Base-by-base conservation (phyloP, 1,140 invertebrate species). In the Campoletis sonorensis region DNA sequence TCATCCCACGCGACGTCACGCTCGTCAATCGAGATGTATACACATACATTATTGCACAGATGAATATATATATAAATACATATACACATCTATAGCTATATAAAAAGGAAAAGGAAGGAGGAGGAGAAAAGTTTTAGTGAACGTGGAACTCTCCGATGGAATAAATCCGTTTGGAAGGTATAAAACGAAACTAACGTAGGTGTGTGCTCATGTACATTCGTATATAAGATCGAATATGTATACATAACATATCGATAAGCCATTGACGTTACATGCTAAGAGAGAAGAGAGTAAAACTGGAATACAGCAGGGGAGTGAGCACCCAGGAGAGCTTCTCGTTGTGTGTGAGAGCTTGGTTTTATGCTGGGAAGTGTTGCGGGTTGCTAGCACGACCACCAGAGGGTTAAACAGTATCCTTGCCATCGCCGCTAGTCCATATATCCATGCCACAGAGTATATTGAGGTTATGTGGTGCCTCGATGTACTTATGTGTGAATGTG, bases 301-400 rank as follows among this genome's bases (percentile, higher is more conserved):
- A 0, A 30, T 11, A 58, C 21, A 58, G 72, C 33, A 51, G 71
- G 15, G 71, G 13, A 33, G 68, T 18, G 64, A 2, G 71, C 40
- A n/a, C 18, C 21, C 13, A 73, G 37, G 27, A 15, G 23, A 64
- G 61, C 23, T 13, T 13, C 61, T 23, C 73, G 23, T 10, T n/a
- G 37, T 77, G 51, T 54, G 73, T 30, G 73, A 77, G 73, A 77
- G 73, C 27, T 23, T 30, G 73, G 73, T 77, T 77, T 77, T 61
- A 77, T 77, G 73, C 73, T 26, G 54, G 73, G 64, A 77, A 61
- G 54, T 77, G 73, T 27, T 64, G 51, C 51, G 61, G 23, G 23
- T 64, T 64, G n/a, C 61, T 4, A 8, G 73, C 73, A 61, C 73
- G 73, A 77, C 73, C 73, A 77, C 73, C 73, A 18, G 54, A 7